Evolutionary conservation across 2,888 invertebrate species (phyloP), one percentile per base, ranked within the genome.

Genomic region (Stegana nigrithorax): DNA sequence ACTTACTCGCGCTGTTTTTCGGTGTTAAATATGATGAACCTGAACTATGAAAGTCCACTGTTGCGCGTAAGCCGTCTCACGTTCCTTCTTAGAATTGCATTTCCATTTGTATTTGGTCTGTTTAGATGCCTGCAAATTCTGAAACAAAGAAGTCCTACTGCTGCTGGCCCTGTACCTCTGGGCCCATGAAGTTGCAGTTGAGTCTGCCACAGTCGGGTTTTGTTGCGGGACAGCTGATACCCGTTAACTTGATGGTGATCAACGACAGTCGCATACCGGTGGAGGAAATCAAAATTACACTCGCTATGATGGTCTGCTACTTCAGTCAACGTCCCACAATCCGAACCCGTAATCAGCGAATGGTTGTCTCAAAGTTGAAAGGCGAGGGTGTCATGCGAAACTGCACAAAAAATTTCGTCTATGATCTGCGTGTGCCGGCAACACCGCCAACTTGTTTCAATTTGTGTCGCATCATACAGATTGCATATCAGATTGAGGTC

Each of bases 11-110:
- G 89, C 73, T 90, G 91, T 1, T 94, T 96, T 76, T 93, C 92
- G 36, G 91, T 96, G 4, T 88, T 93, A 32, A 90, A 92, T 71
- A 88, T 91, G 8, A 86, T 93, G 76, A 94, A 95, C 84, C 87
- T 96, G 4, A 78, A 78, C 2, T 59, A 57, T 6, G 65, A 70
- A 4, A 72, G 68, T 2, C 71, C 70, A 2, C 55, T 70, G 8
- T 42, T 79, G 23, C 66, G 66, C 32, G 79, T 79, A 62, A 65
- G 78, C 61, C 14, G 1, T 17, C 2, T n/a, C n/a, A n/a, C n/a
- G n/a, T n/a, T n/a, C n/a, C 32, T 53, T 42, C 6, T 17, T 6
- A 29, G 27, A 17, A n/a, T n/a, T n/a, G n/a, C 4, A 29, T n/a
- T 42, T 56, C 2, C 1, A 19, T n/a, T 36, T 36, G 23, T 25